Conservation (phyloP, 2,888 invertebrate species). For the Pseudoips prasinana region DNA sequence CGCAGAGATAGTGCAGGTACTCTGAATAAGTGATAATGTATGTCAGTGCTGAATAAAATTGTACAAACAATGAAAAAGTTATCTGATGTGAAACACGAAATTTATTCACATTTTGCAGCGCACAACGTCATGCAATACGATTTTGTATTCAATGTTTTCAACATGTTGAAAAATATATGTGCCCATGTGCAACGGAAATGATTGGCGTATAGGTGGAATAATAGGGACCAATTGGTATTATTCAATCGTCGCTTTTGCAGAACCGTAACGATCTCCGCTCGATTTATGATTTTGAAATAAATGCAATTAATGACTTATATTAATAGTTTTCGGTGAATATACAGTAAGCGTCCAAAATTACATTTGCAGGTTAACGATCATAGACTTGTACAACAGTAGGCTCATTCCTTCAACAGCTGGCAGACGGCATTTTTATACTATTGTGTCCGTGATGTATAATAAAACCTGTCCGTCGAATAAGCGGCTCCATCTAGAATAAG, state of each 20-base stretch:
- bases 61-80: conserved; percentile 1
- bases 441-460: no score
- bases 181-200: conserved; percentile 29
- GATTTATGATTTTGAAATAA: no score
- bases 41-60: conserved; percentile 8
- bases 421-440: no score
- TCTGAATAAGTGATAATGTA: no score
- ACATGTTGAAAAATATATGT: conserved; percentile 43
- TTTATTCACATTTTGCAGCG: conserved; percentile 7
- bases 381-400: no score
- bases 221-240: conserved; percentile 14
- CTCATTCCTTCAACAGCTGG: no score
- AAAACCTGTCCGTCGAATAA: no score
- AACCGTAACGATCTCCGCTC: no score
- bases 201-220: conserved; percentile 31
- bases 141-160: conserved; percentile 37
- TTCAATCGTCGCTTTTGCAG: conserved; percentile 11
- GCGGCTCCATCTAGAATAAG: no score
- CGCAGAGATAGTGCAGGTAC: no score
- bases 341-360: no score
- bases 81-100: conserved; percentile 3
- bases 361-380: no score
- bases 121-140: conserved; percentile 9
- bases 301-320: conserved; percentile 1
- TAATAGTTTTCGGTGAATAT: background rate